Evolutionary conservation across 30 jellyfish, hydroid and myxozoan species (phyloP), one percentile per base, ranked within the genome.

Genomic region (Aurelia coerulea): DNA sequence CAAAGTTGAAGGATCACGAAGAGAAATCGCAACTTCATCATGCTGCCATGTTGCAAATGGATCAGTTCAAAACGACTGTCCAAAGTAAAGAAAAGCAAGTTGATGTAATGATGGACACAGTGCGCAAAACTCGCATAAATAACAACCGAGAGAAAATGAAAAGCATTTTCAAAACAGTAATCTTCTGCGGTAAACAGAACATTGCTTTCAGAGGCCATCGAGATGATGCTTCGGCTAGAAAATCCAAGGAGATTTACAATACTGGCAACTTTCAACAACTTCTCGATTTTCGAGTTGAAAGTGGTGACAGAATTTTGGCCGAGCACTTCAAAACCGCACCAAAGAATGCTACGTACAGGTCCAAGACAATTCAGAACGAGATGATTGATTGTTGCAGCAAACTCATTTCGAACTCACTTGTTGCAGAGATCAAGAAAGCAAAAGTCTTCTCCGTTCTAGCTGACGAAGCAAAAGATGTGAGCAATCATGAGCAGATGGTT

Each of bases 331-430:
- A 58, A 83, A 34, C 54, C 32, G 79, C 86, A 23, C 89, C 90
- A n/a, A 14, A 79, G 37, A 86, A 76, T 86, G 95, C 95, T 13
- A 86, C 86, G 10, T 86, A 86, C 54, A 64, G 90, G 32, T 86
- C 90, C 34, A 76, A 86, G 76, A 86, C 79, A 16, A 86, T 64
- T 17, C 95, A 86, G 56, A 86, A 86, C 51, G 85, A 86, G 72
- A 35, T 76, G 19, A 86, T 86, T 46, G 19, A 41, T 19, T 77
- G 84, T 72, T 76, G 90, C 62, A 91, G 86, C 12, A 64, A 74
- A 46, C 41, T 75, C 46, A 8, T 86, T 6, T 75, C 39, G n/a
- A 64, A 77, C 31, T 16, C 50, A 6, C 42, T 76, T 35, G 54
- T 74, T 29, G 33, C 54, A 10, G 95, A 84, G 41, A 64, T 85